Evolutionary conservation across 2,113 vertebrate species (phyloP).

Genomic region (Labeo rohita): DNA sequence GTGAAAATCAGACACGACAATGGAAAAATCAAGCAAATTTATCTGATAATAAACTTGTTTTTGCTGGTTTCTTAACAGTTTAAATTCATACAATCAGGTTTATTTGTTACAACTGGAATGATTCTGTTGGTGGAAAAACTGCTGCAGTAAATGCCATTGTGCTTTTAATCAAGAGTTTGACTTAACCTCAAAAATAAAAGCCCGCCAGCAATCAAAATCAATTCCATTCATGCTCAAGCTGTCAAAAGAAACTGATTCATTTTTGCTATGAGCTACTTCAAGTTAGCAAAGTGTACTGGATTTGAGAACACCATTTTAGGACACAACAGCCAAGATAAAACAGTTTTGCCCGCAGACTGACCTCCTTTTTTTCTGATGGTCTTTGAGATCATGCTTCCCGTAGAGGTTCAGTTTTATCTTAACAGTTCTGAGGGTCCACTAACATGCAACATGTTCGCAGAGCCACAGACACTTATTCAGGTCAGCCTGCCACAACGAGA

Average conservation of each 20-base stretch:
- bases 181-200: not conserved
- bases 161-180: not conserved
- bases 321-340: not conserved
- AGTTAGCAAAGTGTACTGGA: not conserved
- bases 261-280: not conserved
- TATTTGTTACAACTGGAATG: not conserved
- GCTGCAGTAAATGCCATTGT: not conserved
- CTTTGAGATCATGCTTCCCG: not conserved
- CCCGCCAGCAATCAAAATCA: not conserved
- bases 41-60: not conserved
- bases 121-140: not conserved
- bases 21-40: not conserved
- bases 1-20: not conserved
- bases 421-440: not conserved
- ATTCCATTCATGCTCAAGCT: not conserved
- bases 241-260: not conserved
- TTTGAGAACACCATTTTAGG: conserved; percentile 4
- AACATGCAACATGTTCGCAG: not conserved
- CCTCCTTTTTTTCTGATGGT: not conserved
- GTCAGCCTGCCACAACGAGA: not conserved
- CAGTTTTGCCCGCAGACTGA: not conserved
- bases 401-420: conserved; percentile 9
- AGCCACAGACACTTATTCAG: not conserved
- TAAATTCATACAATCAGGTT: not conserved
- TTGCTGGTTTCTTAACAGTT: not conserved